Conservation (phyloP, 2,113 vertebrate genomes). For the Oreochromis spilurus region DNA sequence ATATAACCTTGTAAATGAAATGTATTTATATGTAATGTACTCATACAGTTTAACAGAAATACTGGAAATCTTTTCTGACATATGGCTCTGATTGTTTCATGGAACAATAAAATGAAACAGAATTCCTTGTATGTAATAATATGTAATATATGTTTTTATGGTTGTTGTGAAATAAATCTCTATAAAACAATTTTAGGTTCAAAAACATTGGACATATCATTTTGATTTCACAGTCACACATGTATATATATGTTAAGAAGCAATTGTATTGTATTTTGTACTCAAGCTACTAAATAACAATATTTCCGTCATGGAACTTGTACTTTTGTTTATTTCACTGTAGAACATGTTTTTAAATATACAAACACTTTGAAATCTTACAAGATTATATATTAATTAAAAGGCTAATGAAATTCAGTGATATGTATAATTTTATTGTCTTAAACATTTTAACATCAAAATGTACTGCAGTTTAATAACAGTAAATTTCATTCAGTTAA, state of each 20-base stretch:
- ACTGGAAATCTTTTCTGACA: not conserved
- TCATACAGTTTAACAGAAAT: not conserved
- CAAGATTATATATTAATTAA: not conserved
- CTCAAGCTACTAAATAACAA: not conserved
- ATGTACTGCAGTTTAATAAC: not conserved
- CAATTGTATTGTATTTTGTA: not conserved
- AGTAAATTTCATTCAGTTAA: not conserved
- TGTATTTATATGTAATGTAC: not conserved
- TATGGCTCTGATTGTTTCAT: not conserved
- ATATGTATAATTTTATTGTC: not conserved
- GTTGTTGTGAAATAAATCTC: not conserved
- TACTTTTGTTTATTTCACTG: not conserved
- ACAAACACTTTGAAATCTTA: not conserved
- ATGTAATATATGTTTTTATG: not conserved
- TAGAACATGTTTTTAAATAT: not conserved
- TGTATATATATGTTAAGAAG: not conserved
- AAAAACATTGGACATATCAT: not conserved
- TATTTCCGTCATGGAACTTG: not conserved
- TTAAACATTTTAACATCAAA: not conserved
- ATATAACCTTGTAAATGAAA: not conserved
- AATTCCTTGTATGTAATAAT: not conserved
- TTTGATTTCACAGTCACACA: not conserved
- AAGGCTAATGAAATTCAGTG: not conserved
- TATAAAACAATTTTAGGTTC: not conserved
- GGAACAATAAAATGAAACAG: not conserved